Evolutionary conservation across 2,113 vertebrate genomes (phyloP), one percentile per base, ranked within the genome.

Genomic region (Drymodes brunneopygia): DNA sequence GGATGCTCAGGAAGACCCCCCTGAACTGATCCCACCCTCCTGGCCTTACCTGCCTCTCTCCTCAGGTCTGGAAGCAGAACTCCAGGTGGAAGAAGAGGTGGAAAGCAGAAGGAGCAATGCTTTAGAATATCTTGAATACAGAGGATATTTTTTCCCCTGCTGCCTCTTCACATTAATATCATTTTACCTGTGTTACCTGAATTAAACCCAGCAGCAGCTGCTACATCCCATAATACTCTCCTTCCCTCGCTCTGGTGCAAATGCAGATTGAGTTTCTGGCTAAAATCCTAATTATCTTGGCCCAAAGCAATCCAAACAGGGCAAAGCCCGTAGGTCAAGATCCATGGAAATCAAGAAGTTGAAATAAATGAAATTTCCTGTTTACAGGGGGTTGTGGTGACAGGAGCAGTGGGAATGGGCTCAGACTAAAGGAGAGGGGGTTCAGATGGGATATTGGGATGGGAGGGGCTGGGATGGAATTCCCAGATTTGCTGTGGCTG

Each of bases 361-460:
- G 12, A 17, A 87, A 74, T 23, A 40, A 90, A 44, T 11, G 11
- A 64, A 15, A 14, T 67, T 27, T 81, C 51, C 10, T 11, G 0
- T 73, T 33, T 28, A 2, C 15, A n/a, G 53, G 48, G 19, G 23
- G 1, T 1, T 15, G 57, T 2, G 8, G 35, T 6, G 57, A 9
- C 58, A 66, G 58, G 58, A 20, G 5, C 38, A 44, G 36, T 44
- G 35, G 44, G 18, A 27, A 44, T 2, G 50, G 22, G 1, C 7
- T 14, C 42, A 50, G 15, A 10, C 3, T 10, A 0, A 5, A 17
- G 9, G 50, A 42, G 31, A 7, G 35, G 5, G 35, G 25, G 8
- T 9, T 36, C 0, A 3, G 75, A 3, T 27, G 21, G 50, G 35
- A 50, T 57, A 1, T 8, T 28, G 45, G 65, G 67, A 2, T 28